Base-by-base conservation (phyloP, 2,113 vertebrate species). In the Excalfactoria chinensis region DNA sequence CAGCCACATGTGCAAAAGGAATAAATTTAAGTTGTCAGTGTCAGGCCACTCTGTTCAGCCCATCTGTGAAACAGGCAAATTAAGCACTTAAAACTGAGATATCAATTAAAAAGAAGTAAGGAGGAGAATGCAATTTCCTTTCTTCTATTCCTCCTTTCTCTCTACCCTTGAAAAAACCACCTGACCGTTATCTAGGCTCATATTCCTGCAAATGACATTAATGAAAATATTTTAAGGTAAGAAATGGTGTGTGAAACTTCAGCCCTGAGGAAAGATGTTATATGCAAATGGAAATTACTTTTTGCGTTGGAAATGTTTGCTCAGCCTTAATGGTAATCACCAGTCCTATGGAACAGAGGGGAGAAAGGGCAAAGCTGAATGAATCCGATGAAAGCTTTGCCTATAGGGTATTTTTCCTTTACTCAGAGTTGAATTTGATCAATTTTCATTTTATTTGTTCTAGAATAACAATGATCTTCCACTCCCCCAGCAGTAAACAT, bases 401-500 rank as follows among this genome's bases (percentile, higher is more conserved):
- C 68, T 79, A 3, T 32, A 82, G 67, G 37, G 43, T 19, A 5
- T 16, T 26, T 63, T 63, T 9, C n/a, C 37, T 89, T 70, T 76
- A 70, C 46, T 89, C n/a, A 23, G 68, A 68, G 67, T n/a, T 77
- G 71, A 92, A 91, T 94, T 93, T 76, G 55, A 91, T 94, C 92
- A 25, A 30, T 92, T 93, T 93, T 89, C 89, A 58, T 93, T 90
- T 83, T 91, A 76, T 95, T 96, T 95, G 81, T 69, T 93, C 69
- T 87, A 84, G 91, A 92, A 94, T 94, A 94, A 91, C 91, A 93
- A 92, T 73, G 89, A 71, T 89, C 22, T 59, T 93, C 68, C 9
- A 9, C 81, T 90, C 67, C 74, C 40, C 46, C 91, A 92, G 84
- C 89, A 83, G 91, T 89, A 94, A 96, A 95, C 75, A 89, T 2